Conservation (phyloP, 2,888 invertebrate species). For the Timema podura region DNA sequence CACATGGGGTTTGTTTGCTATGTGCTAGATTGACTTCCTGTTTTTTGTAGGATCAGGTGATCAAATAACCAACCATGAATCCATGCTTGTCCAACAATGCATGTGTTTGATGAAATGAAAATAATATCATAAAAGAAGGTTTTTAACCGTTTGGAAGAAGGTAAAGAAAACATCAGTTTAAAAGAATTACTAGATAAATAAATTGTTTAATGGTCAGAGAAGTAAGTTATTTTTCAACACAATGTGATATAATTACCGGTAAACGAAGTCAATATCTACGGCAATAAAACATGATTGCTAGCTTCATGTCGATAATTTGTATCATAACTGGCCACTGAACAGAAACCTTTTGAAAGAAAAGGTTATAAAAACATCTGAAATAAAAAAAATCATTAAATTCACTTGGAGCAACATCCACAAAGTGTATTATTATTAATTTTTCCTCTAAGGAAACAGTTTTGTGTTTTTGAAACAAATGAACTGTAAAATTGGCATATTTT, state of each 20-base stretch:
- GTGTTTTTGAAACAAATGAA: slow-evolving; percentile 17
- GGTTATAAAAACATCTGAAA: slow-evolving; percentile 3
- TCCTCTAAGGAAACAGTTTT: slow-evolving; percentile 14
- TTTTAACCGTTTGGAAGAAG: slow-evolving; percentile 26
- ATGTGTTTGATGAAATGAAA: slow-evolving; percentile 33
- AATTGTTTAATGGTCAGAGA: slow-evolving; percentile 9
- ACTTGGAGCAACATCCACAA: slow-evolving; percentile 14
- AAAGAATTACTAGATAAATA: slow-evolving; percentile 9
- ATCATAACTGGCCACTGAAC: too few relatives aligned
- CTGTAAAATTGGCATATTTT: slow-evolving; percentile 14
- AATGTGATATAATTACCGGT: too few relatives aligned
- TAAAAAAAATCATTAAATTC: slow-evolving; percentile 19
- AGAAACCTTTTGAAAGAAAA: too few relatives aligned
- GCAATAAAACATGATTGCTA: too few relatives aligned
- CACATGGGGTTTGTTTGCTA: slow-evolving; percentile 25
- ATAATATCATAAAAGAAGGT: slow-evolving; percentile 21
- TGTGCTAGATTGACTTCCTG: slow-evolving; percentile 28
- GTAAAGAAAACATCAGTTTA: slow-evolving; percentile 15
- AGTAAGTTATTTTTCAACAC: neutral
- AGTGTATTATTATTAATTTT: slow-evolving; percentile 16
- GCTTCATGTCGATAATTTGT: too few relatives aligned
- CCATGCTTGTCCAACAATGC: slow-evolving; percentile 34
- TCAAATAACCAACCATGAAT: slow-evolving; percentile 31
- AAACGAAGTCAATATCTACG: too few relatives aligned
- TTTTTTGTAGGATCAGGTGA: slow-evolving; percentile 30